These are phyloP conservation scores for Zaprionus bogoriensis DNA, from an alignment of 2,888 invertebrate genomes.

Conservation along the genomic window DNA sequence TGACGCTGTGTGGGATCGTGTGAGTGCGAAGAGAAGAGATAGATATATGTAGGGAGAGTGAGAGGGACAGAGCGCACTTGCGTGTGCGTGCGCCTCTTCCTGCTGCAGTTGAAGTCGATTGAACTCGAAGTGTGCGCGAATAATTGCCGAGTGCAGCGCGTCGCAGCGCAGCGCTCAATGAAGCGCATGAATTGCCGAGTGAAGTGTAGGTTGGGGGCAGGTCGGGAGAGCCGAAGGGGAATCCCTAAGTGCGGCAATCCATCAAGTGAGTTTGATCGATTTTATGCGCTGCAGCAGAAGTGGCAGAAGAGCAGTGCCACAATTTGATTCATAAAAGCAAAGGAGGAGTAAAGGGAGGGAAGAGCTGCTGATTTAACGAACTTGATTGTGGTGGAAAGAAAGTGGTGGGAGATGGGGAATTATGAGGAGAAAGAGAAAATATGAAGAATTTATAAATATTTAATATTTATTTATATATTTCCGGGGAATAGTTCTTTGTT, in stretches of 20 bases:
- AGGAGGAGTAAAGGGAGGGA: not conserved
- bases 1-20: not conserved
- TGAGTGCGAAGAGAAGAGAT: not conserved
- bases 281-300: not conserved
- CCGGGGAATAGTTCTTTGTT: too few species aligned
- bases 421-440: too few species aligned
- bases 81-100: not conserved
- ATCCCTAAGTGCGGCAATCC: not conserved
- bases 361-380: not conserved
- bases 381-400: too few species aligned
- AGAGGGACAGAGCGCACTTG: not conserved
- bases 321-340: not conserved
- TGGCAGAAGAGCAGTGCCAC: not conserved
- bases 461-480: too few species aligned
- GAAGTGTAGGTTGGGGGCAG: not conserved
- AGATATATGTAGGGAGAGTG: not conserved
- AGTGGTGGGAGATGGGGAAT: too few species aligned
- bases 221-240: not conserved
- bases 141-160: conserved; percentile 62
- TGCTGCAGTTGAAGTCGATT: conserved; percentile 33
- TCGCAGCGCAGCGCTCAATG: conserved; percentile 40
- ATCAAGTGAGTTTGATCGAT: not conserved
- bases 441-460: too few species aligned
- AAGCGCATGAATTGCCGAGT: conserved; percentile 13
- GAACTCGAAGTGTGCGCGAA: conserved; percentile 69